Base-by-base conservation (phyloP, 2,113 vertebrate species). In the Girardinichthys multiradiatus region DNA sequence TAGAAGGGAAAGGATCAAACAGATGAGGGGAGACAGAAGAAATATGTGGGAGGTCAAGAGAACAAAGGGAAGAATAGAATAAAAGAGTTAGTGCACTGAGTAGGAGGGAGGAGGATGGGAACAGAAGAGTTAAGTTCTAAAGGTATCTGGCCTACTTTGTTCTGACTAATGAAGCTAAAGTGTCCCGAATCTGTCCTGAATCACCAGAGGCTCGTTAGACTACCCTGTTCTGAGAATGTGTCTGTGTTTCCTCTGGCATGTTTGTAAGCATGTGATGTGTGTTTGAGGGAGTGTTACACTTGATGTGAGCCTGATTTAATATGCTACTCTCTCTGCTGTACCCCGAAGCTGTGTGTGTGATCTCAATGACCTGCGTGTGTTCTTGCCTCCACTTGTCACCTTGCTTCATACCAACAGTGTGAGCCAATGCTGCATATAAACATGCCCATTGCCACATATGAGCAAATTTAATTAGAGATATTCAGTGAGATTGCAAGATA, bases 131-230 rank as follows among this genome's bases (percentile, higher is more conserved):
- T 45, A 70, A 64, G 80, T 83, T 90, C 80, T 74, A 72, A 86
- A 80, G 85, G 90, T 91, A 89, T 86, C 81, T 93, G 93, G 80
- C 93, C 93, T 92, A 94, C 88, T 94, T 94, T 89, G 82, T 73
- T 86, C 76, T 92, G 90, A 94, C 85, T 93, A 93, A 94, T 92
- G 87, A 92, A 92, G 77, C 87, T 72, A 76, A 86, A 89, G 81
- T 92, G 92, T 93, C 92, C 91, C 84, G 85, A 92, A 92, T 94
- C 90, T 92, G 91, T 93, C 89, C 90, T 79, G 89, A 78, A 81
- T 80, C 85, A 88, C 84, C 48, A 24, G 69, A 86, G 87, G 84
- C 69, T 64, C 80, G 72, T 83, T 79, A 83, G 87, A 86, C 89
- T 82, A 86, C 85, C 84, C 75, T 61, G 72, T n/a, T 1, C 77